Evolutionary conservation across 2,797 vertebrate species (phyloP), one percentile per base, ranked within the genome.

Genomic region (Hypotaenidia okinawae): DNA sequence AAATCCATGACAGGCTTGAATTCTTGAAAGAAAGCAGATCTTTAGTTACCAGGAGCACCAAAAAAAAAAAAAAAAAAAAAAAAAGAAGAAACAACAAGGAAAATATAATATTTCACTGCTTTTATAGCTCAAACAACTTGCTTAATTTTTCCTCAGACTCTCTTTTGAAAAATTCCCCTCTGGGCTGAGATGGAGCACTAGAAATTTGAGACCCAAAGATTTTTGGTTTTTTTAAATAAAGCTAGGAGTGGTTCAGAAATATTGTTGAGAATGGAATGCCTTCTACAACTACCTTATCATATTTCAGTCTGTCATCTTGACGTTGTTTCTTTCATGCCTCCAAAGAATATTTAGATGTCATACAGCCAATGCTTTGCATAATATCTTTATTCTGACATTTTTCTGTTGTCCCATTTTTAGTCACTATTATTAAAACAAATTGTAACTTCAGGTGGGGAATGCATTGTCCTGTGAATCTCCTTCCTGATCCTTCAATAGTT

Each of bases 261-360:
- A 95, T 39, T 93, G 70, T 94, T 87, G 75, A 89, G 91, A 93
- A 93, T 89, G 83, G 91, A 93, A 95, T 96, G 90, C 90, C 78
- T 95, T 93, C 86, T 94, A 25, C 81, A 84, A 70, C 86, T 11
- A 19, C 57, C 63, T 95, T 77, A 92, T 74, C 68, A 6, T 95
- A 89, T 96, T 96, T 94, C 95, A 89, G 74, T 82, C 88, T 54
- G 64, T 92, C 57, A 10, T 93, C 79, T 92, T 93, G 77, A 87
- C 61, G 39, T 70, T 63, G 69, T 95, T 89, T 73, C 74, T 91
- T 81, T 61, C 57, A 30, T 84, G 33, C 37, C 61, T 96, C 64
- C 88, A 68, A 84, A 89, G 64, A 90, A 55, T 77, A 87, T 64
- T 95, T 64, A n/a, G 37, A 80, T 83, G 84, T 89, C 85, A 63